Conservation (phyloP, 2,888 invertebrate genomes). For the Salticus scenicus region DNA sequence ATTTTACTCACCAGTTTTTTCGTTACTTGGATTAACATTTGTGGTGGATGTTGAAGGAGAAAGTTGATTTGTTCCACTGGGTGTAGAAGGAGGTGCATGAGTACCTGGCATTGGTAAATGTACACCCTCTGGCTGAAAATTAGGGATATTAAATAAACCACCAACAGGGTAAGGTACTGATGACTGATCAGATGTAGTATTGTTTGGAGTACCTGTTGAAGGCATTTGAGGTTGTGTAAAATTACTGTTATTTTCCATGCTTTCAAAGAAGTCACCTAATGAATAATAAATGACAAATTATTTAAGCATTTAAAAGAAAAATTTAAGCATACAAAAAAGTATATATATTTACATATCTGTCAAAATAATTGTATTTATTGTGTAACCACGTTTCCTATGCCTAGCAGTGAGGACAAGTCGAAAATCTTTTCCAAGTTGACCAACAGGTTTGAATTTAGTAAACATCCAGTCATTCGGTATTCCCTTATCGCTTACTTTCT, state of each 20-base stretch:
- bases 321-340: too few species aligned
- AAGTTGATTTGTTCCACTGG: conserved; percentile 57
- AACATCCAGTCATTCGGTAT: too few species aligned
- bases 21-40: conserved; percentile 12
- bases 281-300: too few species aligned
- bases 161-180: conserved; percentile 33
- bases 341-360: too few species aligned
- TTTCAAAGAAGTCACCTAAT: neutral
- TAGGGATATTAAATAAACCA: conserved; percentile 35
- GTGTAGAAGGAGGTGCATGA: conserved; percentile 72
- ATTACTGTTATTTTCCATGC: neutral
- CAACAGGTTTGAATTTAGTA: too few species aligned
- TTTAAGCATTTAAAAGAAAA: too few species aligned
- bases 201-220: neutral
- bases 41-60: conserved; percentile 29
- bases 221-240: neutral
- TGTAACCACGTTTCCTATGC: too few species aligned
- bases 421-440: too few species aligned
- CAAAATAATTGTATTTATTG: too few species aligned
- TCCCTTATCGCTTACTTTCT: too few species aligned
- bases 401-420: too few species aligned
- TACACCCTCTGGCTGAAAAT: conserved; percentile 29
- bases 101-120: conserved; percentile 67
- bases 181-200: neutral
- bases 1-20: conserved; percentile 32